Percentiles rank a stretch among this genome's conserved stretches.
These are phyloP conservation scores for Chiloscyllium plagiosum DNA, from an alignment of 2,113 vertebrate species.

Conservation along the genomic window DNA sequence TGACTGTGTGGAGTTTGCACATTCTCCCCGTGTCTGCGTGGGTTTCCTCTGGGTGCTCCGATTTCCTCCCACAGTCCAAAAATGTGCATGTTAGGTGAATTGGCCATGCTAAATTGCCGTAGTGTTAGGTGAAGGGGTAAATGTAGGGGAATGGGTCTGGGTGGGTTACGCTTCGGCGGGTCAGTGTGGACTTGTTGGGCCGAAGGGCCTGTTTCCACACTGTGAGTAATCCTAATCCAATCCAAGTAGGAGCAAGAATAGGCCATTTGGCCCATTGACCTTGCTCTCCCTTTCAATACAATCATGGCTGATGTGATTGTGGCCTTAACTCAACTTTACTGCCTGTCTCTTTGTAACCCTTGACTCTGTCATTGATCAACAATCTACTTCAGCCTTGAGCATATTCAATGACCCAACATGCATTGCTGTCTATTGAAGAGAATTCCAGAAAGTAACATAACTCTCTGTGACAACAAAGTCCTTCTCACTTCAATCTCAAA, in stretches of 20 bases:
- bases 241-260: not conserved
- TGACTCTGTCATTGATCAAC: not conserved
- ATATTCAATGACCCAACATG: not conserved
- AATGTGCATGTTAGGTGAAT: too few species aligned
- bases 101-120: too few species aligned
- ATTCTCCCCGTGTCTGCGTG: too few species aligned
- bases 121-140: too few species aligned
- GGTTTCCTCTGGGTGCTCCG: too few species aligned
- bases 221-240: too few species aligned
- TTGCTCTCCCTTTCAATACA: not conserved
- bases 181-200: too few species aligned
- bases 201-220: too few species aligned
- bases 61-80: too few species aligned
- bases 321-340: not conserved
- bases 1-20: too few species aligned
- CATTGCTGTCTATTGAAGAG: not conserved
- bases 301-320: not conserved
- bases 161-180: too few species aligned
- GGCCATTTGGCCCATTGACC: not conserved
- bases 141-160: too few species aligned
- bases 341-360: not conserved
- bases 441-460: not conserved
- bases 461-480: not conserved
- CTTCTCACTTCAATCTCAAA: not conserved
- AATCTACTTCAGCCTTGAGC: not conserved